Base-by-base conservation (phyloP, 2,888 invertebrate genomes). In the Zonitis immaculata region DNA sequence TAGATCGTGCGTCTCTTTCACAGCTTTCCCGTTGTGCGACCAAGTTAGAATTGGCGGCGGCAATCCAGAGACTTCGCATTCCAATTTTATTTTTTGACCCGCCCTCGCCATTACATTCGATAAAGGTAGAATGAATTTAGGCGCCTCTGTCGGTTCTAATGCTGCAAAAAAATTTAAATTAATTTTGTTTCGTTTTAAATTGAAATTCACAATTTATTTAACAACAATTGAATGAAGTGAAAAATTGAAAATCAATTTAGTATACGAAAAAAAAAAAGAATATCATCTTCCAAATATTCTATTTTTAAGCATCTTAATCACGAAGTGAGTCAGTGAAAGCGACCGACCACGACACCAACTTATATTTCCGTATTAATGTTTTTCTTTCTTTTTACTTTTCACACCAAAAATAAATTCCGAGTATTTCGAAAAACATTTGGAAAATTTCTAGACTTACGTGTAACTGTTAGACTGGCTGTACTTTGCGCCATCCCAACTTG, bases 101-200 rank as follows among this genome's bases (percentile, higher is more conserved):
- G 86, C 83, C 62, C 85, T 79, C 6, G 84, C 85, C 83, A 86
- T 86, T n/a, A 84, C 81, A 73, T 88, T 87, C 2, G 83, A 82
- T 28, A 88, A 76, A 3, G 85, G 82, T 51, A 78, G 75, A 44
- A 80, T 75, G 62, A 89, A 86, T 50, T 73, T 74, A 11, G 88
- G 87, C 52, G 80, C 73, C 70, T 84, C 82, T n/a, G 80, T 78
- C 32, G 82, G 80, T 64, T 83, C 81, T 57, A 81, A 74, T 49
- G 85, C 86, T 85, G 71, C 53, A 67, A 3, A 32, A 32, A 32
- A 32, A 32, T 32, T 14, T 7, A 32, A n/a, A n/a, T n/a, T n/a
- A n/a, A n/a, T n/a, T n/a, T n/a, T n/a, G n/a, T n/a, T n/a, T n/a
- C n/a, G 12, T 12, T 12, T 30, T 1, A 12, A 30, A 30, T 12